Percentiles rank a stretch among this genome's conserved stretches.
Conservation (phyloP, 1,140 invertebrate genomes). For the Sminthurides bifidus region DNA sequence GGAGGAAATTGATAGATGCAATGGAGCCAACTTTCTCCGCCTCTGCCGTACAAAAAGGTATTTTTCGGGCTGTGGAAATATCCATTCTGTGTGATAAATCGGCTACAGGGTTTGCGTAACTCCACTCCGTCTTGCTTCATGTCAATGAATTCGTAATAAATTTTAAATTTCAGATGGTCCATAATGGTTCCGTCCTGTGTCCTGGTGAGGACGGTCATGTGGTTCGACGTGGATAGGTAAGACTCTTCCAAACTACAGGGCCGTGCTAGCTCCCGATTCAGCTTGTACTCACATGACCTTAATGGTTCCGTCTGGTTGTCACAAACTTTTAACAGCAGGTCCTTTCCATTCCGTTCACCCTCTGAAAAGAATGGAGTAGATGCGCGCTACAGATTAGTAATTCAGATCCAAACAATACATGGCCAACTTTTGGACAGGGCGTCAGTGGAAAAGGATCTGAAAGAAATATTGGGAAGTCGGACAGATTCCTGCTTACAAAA, state of each 20-base stretch:
- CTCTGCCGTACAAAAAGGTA: slow-evolving; percentile 1
- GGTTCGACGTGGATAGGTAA: background rate
- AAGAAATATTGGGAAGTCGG: no score
- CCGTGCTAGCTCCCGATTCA: background rate
- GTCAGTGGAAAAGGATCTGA: no score
- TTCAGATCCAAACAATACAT: no score
- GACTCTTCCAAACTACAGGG: background rate
- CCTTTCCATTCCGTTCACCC: no score
- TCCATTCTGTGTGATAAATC: background rate
- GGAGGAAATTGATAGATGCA: slow-evolving; percentile 3
- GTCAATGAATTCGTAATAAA: slow-evolving; percentile 7
- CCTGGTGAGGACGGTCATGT: background rate
- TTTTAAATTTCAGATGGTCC: slow-evolving; percentile 1
- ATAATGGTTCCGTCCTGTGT: slow-evolving; percentile 1
- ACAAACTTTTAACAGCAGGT: background rate
- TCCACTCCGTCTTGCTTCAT: slow-evolving; percentile 4
- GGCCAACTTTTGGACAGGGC: no score
- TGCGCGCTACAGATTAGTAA: no score
- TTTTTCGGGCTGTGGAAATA: slow-evolving; percentile 4
- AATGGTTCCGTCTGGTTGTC: slow-evolving; percentile 1
- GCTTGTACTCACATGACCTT: background rate
- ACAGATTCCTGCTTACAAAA: no score
- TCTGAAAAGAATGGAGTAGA: no score
- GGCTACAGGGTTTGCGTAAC: background rate
- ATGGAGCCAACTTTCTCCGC: background rate